Base-by-base conservation (phyloP, 2,113 vertebrate species). In the Pogona vitticeps region DNA sequence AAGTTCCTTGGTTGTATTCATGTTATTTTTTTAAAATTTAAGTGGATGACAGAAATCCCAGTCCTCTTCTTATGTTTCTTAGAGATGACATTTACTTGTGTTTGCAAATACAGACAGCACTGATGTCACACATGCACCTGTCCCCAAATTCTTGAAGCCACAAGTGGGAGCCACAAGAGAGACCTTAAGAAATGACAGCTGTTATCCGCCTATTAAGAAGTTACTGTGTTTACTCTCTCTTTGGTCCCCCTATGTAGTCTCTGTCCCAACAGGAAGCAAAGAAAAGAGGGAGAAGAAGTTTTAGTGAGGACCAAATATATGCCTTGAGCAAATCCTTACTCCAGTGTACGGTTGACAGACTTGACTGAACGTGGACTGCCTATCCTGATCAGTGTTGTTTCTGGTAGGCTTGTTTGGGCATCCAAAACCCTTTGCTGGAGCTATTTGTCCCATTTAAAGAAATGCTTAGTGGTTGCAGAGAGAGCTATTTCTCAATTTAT, bases 401-500 rank as follows among this genome's bases (percentile, higher is more conserved):
- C 0, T 0, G 61, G 76, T 68, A 0, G 0, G 28, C 84, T 79
- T 82, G 75, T 82, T 88, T 67, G 61, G 78, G 31, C 38, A 10
- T 84, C 76, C 0, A 0, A 77, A 75, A 33, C 31, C 15, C 38
- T n/a, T 70, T 78, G 73, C 67, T 81, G 38, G 76, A 82, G 75
- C 78, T 89, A 4, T 88, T 86, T 88, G 88, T 91, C 88, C 92
- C 90, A 68, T 93, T 92, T 92, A 92, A 93, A 92, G 91, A 89
- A 86, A 83, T 85, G n/a, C 86, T 89, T 80, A 0, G 52, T 31
- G 0, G 0, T 91, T 88, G 90, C 81, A 6, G 79, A 88, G 77
- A 91, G 56, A 88, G 81, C 90, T 90, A 76, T 91, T 91, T 91
- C 80, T 0, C 0, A 86, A 0, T 91, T 91, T 93, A 90, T 93